Base-by-base conservation (phyloP, 2,797 vertebrate genomes). In the Trachops cirrhosus region DNA sequence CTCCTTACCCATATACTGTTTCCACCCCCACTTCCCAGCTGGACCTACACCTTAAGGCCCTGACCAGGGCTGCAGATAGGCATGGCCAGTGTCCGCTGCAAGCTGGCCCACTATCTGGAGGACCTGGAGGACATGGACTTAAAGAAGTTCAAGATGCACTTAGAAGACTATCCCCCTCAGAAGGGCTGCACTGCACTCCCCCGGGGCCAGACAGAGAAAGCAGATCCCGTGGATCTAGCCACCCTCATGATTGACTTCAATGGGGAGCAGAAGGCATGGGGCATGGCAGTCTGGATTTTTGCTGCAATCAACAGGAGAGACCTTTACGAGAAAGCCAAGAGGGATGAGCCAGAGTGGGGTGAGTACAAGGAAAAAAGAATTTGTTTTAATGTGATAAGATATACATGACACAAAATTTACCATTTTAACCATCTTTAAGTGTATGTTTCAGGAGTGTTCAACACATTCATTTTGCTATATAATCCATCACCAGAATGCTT, bases 111-210 rank as follows among this genome's bases (percentile, higher is more conserved):
- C 11, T 96, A 96, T 44, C 91, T 98, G 86, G 96, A 97, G 90
- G 96, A 98, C 46, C 86, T 98, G 39, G 97, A 97, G 24, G 95
- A 92, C 4, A 18, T 34, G 1, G 97, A 98, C 46, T 77, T 97
- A 1, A 97, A 96, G 83, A 98, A 97, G 48, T 97, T 98, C 83
- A 97, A 98, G 85, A 96, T 97, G 96, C 83, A 97, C 39, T 62
- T 98, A n/a, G 95, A 97, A 82, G 96, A 97, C 44, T 96, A 95
- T n/a, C 96, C 95, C 2, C 52, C 80, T 0, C 71, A 94, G 29
- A 39, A 62, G 44, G 97, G 97, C 80, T 97, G 64, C 16, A 24
- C 18, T 9, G 46, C 94, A 0, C 79, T 97, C 21, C 95, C 97
- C 0, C 64, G 96, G 57, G 71, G 97, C 8, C 96, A 95, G 86